A percentile compares a stretch with the other conserved stretches of the same genome.
Conservation (phyloP, 2,888 invertebrate genomes). For the Nephrotoma flavescens region DNA sequence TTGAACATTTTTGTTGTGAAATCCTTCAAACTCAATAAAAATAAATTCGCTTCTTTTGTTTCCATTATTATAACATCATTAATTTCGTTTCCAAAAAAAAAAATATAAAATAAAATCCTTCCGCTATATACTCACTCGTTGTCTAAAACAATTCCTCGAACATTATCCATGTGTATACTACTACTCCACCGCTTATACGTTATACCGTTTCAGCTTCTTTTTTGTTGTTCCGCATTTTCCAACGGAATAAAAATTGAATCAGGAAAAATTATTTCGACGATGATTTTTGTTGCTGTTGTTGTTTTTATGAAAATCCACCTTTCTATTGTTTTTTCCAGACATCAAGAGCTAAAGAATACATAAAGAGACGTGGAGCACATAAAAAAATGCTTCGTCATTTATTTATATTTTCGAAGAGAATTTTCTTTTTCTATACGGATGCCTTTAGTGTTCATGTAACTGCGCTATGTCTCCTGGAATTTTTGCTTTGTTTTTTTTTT, state of each 20-base stretch:
- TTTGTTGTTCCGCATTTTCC: not conserved
- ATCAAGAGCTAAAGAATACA: not conserved
- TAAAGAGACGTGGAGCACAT: not conserved
- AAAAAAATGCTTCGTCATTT: not conserved
- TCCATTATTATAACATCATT: not conserved
- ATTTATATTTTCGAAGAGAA: not conserved
- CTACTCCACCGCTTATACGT: not conserved
- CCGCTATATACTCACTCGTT: not conserved
- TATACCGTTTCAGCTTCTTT: not conserved
- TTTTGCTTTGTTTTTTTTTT: not conserved
- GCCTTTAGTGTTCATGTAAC: not conserved
- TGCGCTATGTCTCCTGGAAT: not conserved
- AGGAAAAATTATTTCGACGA: not conserved
- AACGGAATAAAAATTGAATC: not conserved
- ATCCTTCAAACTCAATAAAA: not conserved
- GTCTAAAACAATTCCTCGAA: not conserved
- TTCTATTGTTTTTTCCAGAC: not conserved
- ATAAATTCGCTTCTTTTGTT: not conserved
- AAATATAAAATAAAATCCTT: not conserved
- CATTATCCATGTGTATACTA: not conserved
- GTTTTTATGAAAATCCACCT: not conserved
- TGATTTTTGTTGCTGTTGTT: not conserved
- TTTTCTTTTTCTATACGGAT: not conserved
- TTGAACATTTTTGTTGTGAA: not conserved
- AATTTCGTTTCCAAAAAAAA: not conserved